These are phyloP conservation scores for Monopterus albus DNA, from an alignment of 2,113 vertebrate species.

Conservation along the genomic window DNA sequence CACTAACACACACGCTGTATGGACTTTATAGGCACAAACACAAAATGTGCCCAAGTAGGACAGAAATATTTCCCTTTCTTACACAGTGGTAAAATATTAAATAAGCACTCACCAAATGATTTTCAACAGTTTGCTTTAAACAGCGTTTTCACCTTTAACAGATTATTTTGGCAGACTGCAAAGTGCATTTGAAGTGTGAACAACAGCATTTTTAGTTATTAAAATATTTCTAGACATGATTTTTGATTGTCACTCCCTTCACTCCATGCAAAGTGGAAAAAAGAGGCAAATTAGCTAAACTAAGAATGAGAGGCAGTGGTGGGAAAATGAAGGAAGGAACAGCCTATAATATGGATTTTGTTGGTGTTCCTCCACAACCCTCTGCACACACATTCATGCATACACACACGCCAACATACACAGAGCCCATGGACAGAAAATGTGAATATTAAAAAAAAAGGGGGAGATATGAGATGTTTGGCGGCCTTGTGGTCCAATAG, in stretches of 20 bases:
- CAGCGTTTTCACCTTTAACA: neutral
- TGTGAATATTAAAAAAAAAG: no score
- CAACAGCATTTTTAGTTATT: no score
- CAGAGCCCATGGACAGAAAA: no score
- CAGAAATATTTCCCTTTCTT: slow-evolving; percentile 43
- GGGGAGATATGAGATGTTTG: slow-evolving; percentile 25
- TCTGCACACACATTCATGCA: neutral
- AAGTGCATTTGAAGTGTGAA: no score
- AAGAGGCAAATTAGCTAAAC: no score
- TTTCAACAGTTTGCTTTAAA: neutral
- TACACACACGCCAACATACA: neutral
- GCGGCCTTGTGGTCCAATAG: slow-evolving; percentile 54
- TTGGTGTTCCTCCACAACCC: neutral
- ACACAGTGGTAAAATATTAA: slow-evolving; percentile 20
- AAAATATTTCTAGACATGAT: no score
- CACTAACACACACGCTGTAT: neutral
- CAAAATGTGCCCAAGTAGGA: slow-evolving; percentile 59
- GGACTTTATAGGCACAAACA: slow-evolving; percentile 14
- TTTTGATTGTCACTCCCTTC: no score
- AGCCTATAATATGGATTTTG: slow-evolving; percentile 41
- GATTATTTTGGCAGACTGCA: no score
- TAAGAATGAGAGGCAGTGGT: neutral
- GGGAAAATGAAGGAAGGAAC: slow-evolving; percentile 3
- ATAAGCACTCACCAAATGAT: slow-evolving; percentile 28
- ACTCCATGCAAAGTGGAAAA: no score